Evolutionary conservation across 2,888 invertebrate species (phyloP).

Genomic region (Lamellibrachia columna): DNA sequence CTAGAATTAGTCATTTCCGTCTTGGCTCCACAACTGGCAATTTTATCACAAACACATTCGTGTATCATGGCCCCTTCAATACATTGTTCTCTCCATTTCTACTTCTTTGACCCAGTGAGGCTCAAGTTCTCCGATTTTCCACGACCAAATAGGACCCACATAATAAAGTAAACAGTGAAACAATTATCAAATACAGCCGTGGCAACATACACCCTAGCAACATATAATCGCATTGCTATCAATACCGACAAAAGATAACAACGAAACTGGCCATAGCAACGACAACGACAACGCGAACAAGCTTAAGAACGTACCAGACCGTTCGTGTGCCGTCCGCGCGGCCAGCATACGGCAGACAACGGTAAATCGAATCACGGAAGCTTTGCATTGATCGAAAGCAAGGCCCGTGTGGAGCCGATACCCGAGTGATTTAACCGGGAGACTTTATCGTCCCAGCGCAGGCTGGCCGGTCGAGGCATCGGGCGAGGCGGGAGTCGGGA

Average conservation of each 20-base stretch:
- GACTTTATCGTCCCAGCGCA: not conserved
- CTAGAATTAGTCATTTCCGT: not conserved
- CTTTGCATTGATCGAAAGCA: not conserved
- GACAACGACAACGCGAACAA: not conserved
- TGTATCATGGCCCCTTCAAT: not conserved
- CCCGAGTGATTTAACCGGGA: not conserved
- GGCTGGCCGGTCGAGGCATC: not conserved
- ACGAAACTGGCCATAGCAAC: too few relatives aligned
- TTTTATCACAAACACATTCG: not conserved
- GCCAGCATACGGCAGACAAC: not conserved
- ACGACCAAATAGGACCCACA: not conserved
- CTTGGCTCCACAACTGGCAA: too few relatives aligned
- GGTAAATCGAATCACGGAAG: not conserved
- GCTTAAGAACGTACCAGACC: not conserved
- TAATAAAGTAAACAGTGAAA: not conserved
- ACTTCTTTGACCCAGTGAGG: not conserved
- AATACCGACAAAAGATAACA: too few relatives aligned
- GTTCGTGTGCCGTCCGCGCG: not conserved
- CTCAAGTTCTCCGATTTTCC: not conserved
- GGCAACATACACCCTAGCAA: not conserved
- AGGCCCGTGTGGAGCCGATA: not conserved
- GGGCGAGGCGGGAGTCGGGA: not conserved
- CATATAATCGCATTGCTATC: not conserved
- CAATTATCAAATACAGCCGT: not conserved
- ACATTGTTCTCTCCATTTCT: not conserved